phyloP scores from a whole-genome alignment of 2,888 invertebrate species.

The Agrotis puta region DNA sequence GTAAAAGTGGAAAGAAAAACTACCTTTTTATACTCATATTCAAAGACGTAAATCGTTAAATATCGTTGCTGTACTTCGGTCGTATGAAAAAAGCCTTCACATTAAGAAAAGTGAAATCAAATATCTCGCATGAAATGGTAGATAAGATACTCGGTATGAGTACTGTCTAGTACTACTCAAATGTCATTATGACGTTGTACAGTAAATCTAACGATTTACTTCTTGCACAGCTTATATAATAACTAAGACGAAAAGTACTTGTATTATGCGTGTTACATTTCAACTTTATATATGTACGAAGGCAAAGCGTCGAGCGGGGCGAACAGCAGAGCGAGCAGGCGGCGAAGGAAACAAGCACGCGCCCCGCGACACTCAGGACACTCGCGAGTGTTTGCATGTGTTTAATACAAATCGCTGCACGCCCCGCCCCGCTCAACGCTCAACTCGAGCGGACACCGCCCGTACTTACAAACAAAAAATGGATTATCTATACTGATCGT shows the following conservation, averaged over 20 bases:
- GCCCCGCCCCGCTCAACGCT: too few relatives aligned
- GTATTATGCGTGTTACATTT: neutral
- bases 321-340: too few relatives aligned
- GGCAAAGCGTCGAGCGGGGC: too few relatives aligned
- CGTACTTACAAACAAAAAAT: neutral
- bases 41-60: neutral
- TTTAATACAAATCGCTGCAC: too few relatives aligned
- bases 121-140: neutral
- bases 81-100: neutral
- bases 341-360: too few relatives aligned
- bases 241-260: slow-evolving; percentile 16
- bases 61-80: neutral
- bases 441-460: too few relatives aligned
- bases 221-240: slow-evolving; percentile 1
- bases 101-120: neutral
- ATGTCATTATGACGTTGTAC: neutral
- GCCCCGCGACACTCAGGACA: too few relatives aligned
- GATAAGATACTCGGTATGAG: neutral
- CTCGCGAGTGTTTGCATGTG: too few relatives aligned
- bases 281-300: neutral
- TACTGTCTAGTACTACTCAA: neutral
- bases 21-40: neutral
- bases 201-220: neutral
- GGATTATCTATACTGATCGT: neutral
- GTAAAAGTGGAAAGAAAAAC: slow-evolving; percentile 2